phyloP scores from a whole-genome alignment of 1,140 invertebrate species.

The Reticulitermes speratus region DNA sequence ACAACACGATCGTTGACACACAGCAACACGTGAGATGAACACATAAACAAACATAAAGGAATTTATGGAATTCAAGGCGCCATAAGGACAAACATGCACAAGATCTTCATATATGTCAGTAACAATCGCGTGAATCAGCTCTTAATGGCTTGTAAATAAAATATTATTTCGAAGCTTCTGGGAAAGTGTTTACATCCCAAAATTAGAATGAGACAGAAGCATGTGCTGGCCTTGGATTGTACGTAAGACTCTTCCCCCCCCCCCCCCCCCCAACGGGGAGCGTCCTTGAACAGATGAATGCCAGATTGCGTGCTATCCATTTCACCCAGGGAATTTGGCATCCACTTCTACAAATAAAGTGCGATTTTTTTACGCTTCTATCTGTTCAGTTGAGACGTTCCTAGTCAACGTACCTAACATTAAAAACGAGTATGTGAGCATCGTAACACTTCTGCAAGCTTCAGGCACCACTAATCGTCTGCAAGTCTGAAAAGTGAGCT shows the following conservation, averaged over 20 bases:
- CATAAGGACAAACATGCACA: too few species aligned
- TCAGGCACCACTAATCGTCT: too few species aligned
- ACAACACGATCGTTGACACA: too few species aligned
- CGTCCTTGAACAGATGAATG: neutral
- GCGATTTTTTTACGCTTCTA: too few species aligned
- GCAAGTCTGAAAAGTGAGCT: too few species aligned
- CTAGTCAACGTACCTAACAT: neutral
- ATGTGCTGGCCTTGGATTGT: neutral
- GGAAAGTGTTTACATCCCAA: neutral
- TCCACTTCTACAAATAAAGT: neutral
- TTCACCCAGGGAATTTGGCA: neutral
- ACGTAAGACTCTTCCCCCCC: neutral
- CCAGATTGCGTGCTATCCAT: neutral
- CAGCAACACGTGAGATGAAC: too few species aligned
- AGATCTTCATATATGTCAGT: too few species aligned
- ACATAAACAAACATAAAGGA: too few species aligned
- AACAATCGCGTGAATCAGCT: neutral
- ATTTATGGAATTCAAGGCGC: too few species aligned
- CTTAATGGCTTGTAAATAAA: neutral
- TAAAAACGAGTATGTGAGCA: neutral
- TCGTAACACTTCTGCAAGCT: too few species aligned
- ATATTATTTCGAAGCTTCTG: neutral
- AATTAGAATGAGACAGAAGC: neutral
- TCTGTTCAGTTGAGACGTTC: neutral
- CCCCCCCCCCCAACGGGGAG: too few species aligned